phyloP scores from a whole-genome alignment of 2,888 invertebrate species.

The Tetranychus piercei region DNA sequence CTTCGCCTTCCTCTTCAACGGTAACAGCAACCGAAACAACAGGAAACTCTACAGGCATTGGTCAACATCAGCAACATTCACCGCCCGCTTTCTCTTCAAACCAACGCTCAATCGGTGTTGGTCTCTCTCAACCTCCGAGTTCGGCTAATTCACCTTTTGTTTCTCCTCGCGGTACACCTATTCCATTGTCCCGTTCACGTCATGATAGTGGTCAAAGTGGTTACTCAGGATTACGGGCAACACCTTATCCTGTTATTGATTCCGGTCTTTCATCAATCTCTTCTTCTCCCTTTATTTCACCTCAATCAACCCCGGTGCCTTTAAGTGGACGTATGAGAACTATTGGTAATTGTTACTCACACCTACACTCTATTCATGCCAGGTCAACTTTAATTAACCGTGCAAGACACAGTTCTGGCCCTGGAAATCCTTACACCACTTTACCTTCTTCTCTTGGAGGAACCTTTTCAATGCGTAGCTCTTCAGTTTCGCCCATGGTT shows the following conservation, averaged over 20 bases:
- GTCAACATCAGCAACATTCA: conserved; percentile 1
- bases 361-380: conserved; percentile 5
- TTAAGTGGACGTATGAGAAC: conserved; percentile 22
- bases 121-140: conserved; percentile 43
- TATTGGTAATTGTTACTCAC: neutral
- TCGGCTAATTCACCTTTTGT: conserved; percentile 60
- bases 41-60: conserved; percentile 6
- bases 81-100: conserved; percentile 14
- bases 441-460: neutral
- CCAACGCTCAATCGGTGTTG: conserved; percentile 24
- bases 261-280: conserved; percentile 30
- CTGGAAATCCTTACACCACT: conserved; percentile 22
- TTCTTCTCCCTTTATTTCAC: conserved; percentile 31
- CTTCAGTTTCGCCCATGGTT: conserved; percentile 22
- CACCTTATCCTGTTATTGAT: conserved; percentile 26
- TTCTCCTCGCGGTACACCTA: conserved; percentile 45
- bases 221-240: conserved; percentile 24
- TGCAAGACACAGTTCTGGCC: conserved; percentile 29
- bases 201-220: conserved; percentile 30
- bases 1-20: too few species aligned
- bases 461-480: conserved; percentile 16
- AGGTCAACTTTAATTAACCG: conserved; percentile 20
- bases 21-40: too few species aligned
- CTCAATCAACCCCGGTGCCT: conserved; percentile 28
- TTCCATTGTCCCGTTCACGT: conserved; percentile 29